Evolutionary conservation across 1,140 invertebrate genomes (phyloP), one percentile per base, ranked within the genome.

Genomic region (Anoplolepis gracilipes): DNA sequence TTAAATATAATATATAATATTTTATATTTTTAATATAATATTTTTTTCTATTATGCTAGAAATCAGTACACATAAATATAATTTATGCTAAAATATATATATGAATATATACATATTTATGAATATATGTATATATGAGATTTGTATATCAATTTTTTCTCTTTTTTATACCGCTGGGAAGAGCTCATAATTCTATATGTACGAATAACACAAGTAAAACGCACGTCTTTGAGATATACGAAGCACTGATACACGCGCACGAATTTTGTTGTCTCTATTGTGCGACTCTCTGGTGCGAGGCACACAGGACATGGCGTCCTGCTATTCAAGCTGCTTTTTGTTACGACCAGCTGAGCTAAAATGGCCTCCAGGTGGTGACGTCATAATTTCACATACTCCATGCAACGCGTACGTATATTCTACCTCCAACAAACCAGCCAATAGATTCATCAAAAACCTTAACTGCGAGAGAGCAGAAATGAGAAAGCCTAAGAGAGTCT

Each of bases 271-370:
- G 93, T 93, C 91, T 92, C 90, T 92, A 90, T 93, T 93, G 90
- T 91, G 69, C 84, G 79, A 84, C 72, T 42, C 39, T 42, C 10
- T n/a, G 75, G 64, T 79, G 77, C 84, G 87, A 89, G 22, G 46
- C 46, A 49, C 46, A 59, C 90, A 90, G 92, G 92, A 94, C 92
- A 94, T 93, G 93, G 93, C 93, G 93, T 94, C 90, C 93, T 90
- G 88, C 90, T 91, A 90, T 85, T 91, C 91, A 84, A 91, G 79
- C 62, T 61, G 89, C 89, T 92, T 91, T 94, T 94, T 94, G 93
- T 94, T 88, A 91, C 85, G 85, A 93, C 92, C 92, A 94, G 93
- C 93, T 94, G 94, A 94, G 93, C 92, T 93, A 95, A 94, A 95
- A 94, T 94, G 94, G 94, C 94, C 93, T 92, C 94, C 91, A 72